phyloP scores from a whole-genome alignment of 2,797 vertebrate genomes.

The Enteromius radiatus region DNA sequence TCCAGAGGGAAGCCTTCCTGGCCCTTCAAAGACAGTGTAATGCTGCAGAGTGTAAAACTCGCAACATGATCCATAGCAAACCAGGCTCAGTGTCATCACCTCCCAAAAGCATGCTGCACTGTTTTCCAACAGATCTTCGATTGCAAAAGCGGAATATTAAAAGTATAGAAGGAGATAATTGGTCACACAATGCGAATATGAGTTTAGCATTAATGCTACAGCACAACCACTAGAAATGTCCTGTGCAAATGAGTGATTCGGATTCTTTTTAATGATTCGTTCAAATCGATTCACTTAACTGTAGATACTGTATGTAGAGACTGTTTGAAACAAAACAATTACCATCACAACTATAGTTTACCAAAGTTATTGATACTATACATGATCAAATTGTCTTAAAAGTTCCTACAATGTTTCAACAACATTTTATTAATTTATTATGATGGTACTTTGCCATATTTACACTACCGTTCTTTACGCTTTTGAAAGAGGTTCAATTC shows the following conservation, averaged over 20 bases:
- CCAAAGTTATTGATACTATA: neutral
- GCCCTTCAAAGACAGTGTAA: slow-evolving; percentile 19
- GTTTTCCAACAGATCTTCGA: neutral
- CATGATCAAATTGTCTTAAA: neutral
- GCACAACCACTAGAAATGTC: neutral
- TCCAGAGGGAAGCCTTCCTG: slow-evolving; percentile 29
- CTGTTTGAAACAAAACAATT: neutral
- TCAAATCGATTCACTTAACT: neutral
- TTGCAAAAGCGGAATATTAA: neutral
- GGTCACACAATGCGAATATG: neutral
- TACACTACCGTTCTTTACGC: neutral
- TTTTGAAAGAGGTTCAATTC: neutral
- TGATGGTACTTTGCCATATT: neutral
- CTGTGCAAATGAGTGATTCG: neutral
- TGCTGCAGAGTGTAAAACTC: slow-evolving; percentile 11
- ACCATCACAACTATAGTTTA: neutral
- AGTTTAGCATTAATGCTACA: neutral
- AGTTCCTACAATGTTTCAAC: neutral
- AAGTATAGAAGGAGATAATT: neutral
- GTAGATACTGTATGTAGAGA: too few relatives aligned
- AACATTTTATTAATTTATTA: neutral
- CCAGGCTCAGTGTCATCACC: neutral
- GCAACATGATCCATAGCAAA: slow-evolving; percentile 30
- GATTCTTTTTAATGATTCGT: neutral
- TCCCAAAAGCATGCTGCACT: neutral